phyloP scores from a whole-genome alignment of 1,140 invertebrate genomes.

The Drosophila bifasciata region DNA sequence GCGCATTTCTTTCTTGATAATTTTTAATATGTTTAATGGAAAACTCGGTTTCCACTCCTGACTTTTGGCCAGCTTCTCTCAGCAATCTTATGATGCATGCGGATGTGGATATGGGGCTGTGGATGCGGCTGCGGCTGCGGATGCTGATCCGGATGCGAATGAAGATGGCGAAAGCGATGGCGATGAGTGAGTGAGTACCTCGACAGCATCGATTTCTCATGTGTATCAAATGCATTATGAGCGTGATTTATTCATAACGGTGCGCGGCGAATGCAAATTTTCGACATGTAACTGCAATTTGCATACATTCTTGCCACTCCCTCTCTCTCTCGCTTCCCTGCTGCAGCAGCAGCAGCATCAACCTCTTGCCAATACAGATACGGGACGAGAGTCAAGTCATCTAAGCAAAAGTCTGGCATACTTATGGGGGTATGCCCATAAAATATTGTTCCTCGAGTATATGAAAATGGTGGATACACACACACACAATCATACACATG shows the following conservation, averaged over 20 bases:
- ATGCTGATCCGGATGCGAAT: constrained; percentile 15
- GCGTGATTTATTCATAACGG: constrained; percentile 72
- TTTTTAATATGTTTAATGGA: constrained; percentile 62
- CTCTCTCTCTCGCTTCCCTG: no score
- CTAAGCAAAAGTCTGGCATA: constrained; percentile 38
- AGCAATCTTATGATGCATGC: background rate
- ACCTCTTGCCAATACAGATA: constrained; percentile 1
- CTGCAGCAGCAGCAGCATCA: no score
- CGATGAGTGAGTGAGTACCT: constrained; percentile 33
- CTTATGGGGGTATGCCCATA: constrained; percentile 33
- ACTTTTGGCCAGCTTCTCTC: constrained; percentile 9
- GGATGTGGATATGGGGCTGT: constrained; percentile 12
- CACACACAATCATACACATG: background rate
- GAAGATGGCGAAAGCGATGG: background rate
- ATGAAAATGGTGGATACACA: constrained; percentile 33
- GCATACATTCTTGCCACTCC: constrained; percentile 54
- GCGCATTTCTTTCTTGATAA: constrained; percentile 31
- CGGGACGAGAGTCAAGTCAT: constrained; percentile 26
- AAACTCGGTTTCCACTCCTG: constrained; percentile 27
- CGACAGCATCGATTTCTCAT: constrained; percentile 65
- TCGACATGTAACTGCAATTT: constrained; percentile 66
- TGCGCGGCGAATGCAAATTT: constrained; percentile 66
- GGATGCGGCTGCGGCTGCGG: constrained; percentile 13
- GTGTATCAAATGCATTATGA: constrained; percentile 63
- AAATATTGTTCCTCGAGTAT: constrained; percentile 45